Conservation (phyloP, 37 sponge, comb jelly and placozoan species). For the Chondrosia reniformis region DNA sequence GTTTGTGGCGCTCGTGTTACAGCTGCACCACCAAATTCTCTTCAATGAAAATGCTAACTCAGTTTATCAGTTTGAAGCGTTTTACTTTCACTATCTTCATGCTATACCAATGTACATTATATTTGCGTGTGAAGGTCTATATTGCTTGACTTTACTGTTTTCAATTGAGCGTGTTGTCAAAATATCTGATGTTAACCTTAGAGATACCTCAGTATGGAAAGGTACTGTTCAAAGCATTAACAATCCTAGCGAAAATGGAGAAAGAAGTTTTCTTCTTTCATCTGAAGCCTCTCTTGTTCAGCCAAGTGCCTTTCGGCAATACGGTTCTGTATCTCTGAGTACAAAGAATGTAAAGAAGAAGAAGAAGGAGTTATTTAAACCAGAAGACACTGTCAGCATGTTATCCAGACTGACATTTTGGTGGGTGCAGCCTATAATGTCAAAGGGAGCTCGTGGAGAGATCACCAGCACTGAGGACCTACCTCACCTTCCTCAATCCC, state of each 20-base stretch:
- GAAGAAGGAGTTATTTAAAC: conserved; percentile 15
- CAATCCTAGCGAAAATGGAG: neutral
- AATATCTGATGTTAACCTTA: neutral
- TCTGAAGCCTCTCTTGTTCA: neutral
- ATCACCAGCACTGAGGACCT: conserved; percentile 55
- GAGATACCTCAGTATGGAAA: neutral
- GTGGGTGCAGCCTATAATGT: conserved; percentile 84
- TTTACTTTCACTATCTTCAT: conserved; percentile 38
- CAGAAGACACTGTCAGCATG: conserved; percentile 63
- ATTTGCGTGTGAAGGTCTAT: conserved; percentile 47
- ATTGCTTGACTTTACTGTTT: conserved; percentile 36
- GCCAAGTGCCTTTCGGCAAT: neutral
- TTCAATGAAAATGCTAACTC: neutral
- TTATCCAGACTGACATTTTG: conserved; percentile 70
- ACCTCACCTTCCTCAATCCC: conserved; percentile 43
- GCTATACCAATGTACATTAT: conserved; percentile 24
- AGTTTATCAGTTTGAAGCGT: neutral
- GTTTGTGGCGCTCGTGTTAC: conserved; percentile 28
- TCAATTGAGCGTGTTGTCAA: conserved; percentile 17
- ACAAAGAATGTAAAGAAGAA: neutral
- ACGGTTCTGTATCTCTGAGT: conserved; percentile 3
- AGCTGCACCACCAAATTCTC: conserved; percentile 27
- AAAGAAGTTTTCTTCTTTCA: neutral
- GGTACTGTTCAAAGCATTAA: neutral
- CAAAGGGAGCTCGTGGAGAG: conserved; percentile 47